phyloP scores from a whole-genome alignment of 2,113 vertebrate genomes.

The Callipepla squamata region DNA sequence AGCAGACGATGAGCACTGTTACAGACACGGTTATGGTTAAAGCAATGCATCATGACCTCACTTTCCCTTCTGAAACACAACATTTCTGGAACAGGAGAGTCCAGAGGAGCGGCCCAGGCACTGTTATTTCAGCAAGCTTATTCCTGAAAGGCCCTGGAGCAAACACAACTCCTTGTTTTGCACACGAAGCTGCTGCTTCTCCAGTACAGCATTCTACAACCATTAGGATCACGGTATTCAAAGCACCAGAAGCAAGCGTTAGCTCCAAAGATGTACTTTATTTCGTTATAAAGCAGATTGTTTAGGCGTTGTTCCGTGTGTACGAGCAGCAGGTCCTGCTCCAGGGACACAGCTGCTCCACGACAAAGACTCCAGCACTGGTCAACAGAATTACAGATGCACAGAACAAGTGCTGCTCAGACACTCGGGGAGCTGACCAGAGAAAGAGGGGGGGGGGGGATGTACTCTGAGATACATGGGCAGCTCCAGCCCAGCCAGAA shows the following conservation, averaged over 20 bases:
- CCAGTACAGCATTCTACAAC: accelerated
- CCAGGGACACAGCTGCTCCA: not conserved
- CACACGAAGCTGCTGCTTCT: not conserved
- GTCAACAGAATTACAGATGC: slow-evolving; percentile 30
- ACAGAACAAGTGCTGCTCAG: slow-evolving; percentile 23
- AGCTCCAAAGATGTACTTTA: slow-evolving; percentile 65
- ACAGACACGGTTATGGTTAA: not conserved
- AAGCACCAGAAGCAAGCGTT: not conserved
- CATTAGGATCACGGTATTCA: not conserved
- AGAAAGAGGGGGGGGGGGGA: not conserved
- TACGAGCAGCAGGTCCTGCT: slow-evolving; percentile 6
- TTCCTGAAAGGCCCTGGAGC: not conserved
- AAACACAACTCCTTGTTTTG: not conserved
- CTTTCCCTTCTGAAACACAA: not conserved
- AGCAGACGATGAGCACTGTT: no score
- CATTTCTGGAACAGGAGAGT: not conserved
- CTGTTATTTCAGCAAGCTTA: not conserved
- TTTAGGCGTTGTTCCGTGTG: slow-evolving; percentile 42
- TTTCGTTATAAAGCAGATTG: slow-evolving; percentile 63
- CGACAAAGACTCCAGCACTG: not conserved
- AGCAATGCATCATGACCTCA: not conserved
- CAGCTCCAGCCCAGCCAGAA: slow-evolving; percentile 62
- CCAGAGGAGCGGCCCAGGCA: not conserved
- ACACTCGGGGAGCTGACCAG: not conserved
- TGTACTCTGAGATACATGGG: not conserved